Percentiles rank a stretch among this genome's conserved stretches.
These are phyloP conservation scores for Sebastolobus altivelis DNA, from an alignment of 2,797 vertebrate genomes.

Conservation along the genomic window DNA sequence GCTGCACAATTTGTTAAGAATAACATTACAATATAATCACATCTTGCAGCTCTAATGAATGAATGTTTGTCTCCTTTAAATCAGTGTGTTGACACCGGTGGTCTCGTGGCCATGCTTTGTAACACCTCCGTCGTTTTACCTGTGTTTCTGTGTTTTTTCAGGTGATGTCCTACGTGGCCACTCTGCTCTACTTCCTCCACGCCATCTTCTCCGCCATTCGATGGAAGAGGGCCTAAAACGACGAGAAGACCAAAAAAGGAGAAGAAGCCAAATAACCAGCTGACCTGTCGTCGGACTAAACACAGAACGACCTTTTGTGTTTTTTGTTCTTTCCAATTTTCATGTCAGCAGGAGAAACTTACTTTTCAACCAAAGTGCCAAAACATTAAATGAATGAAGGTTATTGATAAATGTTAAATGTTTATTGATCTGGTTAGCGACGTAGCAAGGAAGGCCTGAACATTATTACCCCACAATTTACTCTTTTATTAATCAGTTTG, in stretches of 20 bases:
- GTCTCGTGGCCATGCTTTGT: too few species aligned
- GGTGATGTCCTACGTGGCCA: conserved; percentile 80
- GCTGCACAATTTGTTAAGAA: too few species aligned
- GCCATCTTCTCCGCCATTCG: conserved; percentile 79
- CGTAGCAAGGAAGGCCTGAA: too few species aligned
- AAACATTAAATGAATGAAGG: background rate
- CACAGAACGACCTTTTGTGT: background rate
- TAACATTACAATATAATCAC: too few species aligned
- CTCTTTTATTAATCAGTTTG: background rate
- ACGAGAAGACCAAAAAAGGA: background rate
- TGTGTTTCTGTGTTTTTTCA: conserved; percentile 42
- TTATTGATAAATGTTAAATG: background rate
- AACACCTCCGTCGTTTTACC: too few species aligned
- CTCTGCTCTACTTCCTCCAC: conserved; percentile 81
- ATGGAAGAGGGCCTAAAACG: conserved; percentile 77
- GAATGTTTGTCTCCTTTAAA: too few species aligned
- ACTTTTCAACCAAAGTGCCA: too few species aligned
- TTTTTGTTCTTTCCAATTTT: background rate
- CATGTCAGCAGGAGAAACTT: background rate
- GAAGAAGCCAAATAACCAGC: background rate
- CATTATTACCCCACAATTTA: background rate
- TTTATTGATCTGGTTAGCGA: background rate
- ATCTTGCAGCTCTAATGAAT: too few species aligned
- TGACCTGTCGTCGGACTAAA: background rate
- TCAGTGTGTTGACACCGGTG: too few species aligned